These are phyloP conservation scores for Eupithecia centaureata DNA, from an alignment of 2,888 invertebrate genomes.

Conservation along the genomic window DNA sequence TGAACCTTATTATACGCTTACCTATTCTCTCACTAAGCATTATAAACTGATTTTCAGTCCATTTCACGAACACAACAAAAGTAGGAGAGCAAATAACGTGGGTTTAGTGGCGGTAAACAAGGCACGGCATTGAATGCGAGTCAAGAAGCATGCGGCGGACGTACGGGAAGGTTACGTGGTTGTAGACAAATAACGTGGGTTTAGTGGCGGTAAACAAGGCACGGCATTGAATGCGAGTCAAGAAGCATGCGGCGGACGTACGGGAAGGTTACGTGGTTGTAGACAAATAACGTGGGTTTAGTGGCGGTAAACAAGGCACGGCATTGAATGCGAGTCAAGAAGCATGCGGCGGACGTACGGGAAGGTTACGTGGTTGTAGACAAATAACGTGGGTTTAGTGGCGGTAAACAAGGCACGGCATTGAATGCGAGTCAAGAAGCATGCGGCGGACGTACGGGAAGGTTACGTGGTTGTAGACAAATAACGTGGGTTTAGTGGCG, in stretches of 20 bases:
- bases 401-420: too few species aligned
- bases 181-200: background rate
- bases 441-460: too few species aligned
- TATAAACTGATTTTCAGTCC: slow-evolving; percentile 21
- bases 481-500: too few species aligned
- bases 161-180: background rate
- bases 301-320: slow-evolving; percentile 55
- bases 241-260: too few species aligned
- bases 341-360: slow-evolving; percentile 38
- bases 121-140: slow-evolving; percentile 54
- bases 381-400: too few species aligned
- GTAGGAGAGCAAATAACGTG: slow-evolving; percentile 58
- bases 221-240: too few species aligned
- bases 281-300: slow-evolving; percentile 53
- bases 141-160: slow-evolving; percentile 50
- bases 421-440: too few species aligned
- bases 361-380: background rate
- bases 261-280: too few species aligned
- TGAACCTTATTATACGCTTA: background rate
- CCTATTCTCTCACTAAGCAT: background rate
- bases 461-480: too few species aligned
- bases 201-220: too few species aligned
- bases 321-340: slow-evolving; percentile 57
- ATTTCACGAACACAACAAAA: slow-evolving; percentile 46
- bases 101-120: slow-evolving; percentile 54